These are phyloP conservation scores for Oncorhynchus keta DNA, from an alignment of 2,113 vertebrate genomes.

Conservation along the genomic window DNA sequence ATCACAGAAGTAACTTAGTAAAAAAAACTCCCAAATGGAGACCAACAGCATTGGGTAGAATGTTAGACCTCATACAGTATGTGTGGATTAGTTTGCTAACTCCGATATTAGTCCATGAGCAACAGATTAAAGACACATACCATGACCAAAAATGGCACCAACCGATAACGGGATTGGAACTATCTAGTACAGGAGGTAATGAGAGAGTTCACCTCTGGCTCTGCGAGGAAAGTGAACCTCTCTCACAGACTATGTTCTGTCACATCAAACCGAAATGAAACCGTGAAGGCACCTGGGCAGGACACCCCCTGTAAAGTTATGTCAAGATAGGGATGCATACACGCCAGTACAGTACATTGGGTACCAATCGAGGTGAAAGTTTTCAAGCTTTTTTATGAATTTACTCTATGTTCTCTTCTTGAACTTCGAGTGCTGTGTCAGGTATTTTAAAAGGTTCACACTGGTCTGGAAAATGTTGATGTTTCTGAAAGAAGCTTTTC, in stretches of 20 bases:
- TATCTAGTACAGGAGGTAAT: slow-evolving; percentile 2
- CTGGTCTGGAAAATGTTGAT: slow-evolving; percentile 18
- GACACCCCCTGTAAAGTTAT: no score
- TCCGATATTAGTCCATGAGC: no score
- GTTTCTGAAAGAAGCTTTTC: slow-evolving; percentile 46
- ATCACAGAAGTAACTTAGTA: not conserved
- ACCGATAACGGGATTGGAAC: not conserved
- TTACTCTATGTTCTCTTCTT: slow-evolving; percentile 9
- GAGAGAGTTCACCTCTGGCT: slow-evolving; percentile 32
- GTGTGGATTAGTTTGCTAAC: no score
- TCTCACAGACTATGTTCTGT: no score
- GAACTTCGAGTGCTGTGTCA: slow-evolving; percentile 29
- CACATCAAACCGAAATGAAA: no score
- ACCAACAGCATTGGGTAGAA: no score
- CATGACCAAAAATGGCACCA: not conserved
- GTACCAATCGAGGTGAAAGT: not conserved
- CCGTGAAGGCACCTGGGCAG: no score
- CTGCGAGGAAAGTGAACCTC: slow-evolving; percentile 17
- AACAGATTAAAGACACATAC: not conserved
- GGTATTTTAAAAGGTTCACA: slow-evolving; percentile 27
- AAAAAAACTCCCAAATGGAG: not conserved
- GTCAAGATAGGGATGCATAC: not conserved
- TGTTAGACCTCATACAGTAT: not conserved
- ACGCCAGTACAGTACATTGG: not conserved
- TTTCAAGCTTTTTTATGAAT: not conserved